Evolutionary conservation across 2,797 vertebrate species (phyloP).

Genomic region (Clarias pachynema): DNA sequence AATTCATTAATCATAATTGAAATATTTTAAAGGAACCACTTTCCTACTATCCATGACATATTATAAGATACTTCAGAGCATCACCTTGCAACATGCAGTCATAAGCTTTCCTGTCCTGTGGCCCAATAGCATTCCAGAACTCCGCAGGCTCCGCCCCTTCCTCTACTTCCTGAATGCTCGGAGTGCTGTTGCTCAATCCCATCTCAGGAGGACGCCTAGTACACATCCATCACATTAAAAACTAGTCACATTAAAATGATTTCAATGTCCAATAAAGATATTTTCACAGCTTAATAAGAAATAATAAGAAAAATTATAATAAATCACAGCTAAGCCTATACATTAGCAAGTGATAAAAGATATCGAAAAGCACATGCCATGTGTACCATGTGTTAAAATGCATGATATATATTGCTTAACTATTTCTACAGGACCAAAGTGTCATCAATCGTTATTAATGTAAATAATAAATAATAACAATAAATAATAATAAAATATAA

Average conservation of each 20-base stretch:
- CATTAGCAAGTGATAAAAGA: not conserved
- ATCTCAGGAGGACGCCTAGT: conserved; percentile 73
- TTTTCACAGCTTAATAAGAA: not conserved
- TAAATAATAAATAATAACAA: no score
- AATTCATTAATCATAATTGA: not conserved
- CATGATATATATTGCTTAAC: not conserved
- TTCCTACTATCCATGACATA: not conserved
- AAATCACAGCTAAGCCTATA: no score
- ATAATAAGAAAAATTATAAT: not conserved
- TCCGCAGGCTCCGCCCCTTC: conserved; percentile 78
- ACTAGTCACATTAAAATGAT: conserved; percentile 16
- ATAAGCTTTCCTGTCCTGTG: conserved; percentile 78
- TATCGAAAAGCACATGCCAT: not conserved
- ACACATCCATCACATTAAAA: conserved; percentile 36
- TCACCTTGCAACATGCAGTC: conserved; percentile 84
- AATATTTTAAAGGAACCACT: not conserved
- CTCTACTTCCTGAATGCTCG: conserved; percentile 70
- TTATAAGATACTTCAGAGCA: not conserved
- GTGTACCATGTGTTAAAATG: not conserved
- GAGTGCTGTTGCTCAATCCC: conserved; percentile 62
- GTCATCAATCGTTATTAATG: not conserved
- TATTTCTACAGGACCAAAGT: not conserved
- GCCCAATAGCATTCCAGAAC: conserved; percentile 78
- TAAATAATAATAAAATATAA: not conserved
- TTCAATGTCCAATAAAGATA: not conserved